Evolutionary conservation across 1,140 invertebrate genomes (phyloP), one percentile per base, ranked within the genome.

Genomic region (Pissodes strobi): DNA sequence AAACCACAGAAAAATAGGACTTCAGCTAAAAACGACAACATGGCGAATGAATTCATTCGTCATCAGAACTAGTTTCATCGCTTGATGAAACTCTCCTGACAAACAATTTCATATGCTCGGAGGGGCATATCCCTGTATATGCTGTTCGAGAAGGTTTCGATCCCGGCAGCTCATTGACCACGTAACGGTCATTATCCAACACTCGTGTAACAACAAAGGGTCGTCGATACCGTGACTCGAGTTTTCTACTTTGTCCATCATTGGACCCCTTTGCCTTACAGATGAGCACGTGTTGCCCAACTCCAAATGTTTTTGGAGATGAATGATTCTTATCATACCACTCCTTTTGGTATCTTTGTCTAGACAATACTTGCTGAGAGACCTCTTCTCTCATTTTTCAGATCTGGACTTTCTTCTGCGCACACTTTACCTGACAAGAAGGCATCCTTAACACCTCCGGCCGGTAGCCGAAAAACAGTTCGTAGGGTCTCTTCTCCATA

Each of bases 171-270:
- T 75, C 71, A 21, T 63, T 45, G 12, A 73, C 56, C 25, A 57
- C 59, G 45, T 66, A 72, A 15, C 63, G 51, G 56, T 62, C 67
- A 17, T 53, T 52, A 45, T 67, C 65, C 25, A 71, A 58, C 21
- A 72, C 64, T 27, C 60, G 64, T 17, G 56, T 60, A 17, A 75
- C 37, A 27, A 67, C 49, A 52, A 68, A 73, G 17, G 68, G 71
- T 12, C 68, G 72, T 22, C 58, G 25, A 59, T 73, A 71, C 48
- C 62, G 62, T 45, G 67, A 55, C 25, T 64, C 45, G 12, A 69
- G 49, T 43, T 73, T 66, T 41, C 46, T 66, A 34, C 67, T 62
- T 37, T 66, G 56, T 9, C 58, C 67, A n/a, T 61, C 57, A 41
- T 68, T 66, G n/a, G 39, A 15, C 13, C 12, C 17, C 8, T 45